These are phyloP conservation scores for Tortrix viridana DNA, from an alignment of 2,888 invertebrate genomes.

Conservation along the genomic window DNA sequence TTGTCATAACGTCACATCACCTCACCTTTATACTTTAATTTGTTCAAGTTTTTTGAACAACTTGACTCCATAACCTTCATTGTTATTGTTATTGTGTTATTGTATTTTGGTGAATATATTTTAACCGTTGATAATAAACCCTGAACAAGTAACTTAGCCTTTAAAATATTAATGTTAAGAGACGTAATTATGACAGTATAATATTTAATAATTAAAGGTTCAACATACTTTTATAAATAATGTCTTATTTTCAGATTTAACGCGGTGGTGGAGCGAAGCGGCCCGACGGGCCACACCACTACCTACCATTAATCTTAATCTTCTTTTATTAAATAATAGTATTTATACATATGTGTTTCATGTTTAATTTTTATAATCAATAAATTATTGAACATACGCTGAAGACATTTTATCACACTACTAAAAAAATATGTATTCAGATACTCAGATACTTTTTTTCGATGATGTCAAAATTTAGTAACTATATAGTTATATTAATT, in stretches of 20 bases:
- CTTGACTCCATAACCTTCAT: no score
- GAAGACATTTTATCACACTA: background rate
- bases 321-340: background rate
- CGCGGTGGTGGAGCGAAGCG: conserved; percentile 35
- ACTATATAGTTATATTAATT: no score
- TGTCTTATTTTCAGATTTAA: conserved; percentile 32
- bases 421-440: no score
- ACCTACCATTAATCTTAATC: conserved; percentile 37
- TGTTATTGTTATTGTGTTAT: no score
- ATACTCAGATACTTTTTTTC: no score
- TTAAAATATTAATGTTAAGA: background rate
- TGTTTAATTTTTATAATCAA: background rate
- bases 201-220: background rate
- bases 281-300: conserved; percentile 27
- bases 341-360: background rate
- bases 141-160: background rate
- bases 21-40: no score
- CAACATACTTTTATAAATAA: background rate
- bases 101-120: background rate
- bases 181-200: background rate
- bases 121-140: conserved; percentile 1
- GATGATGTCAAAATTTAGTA: no score
- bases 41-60: no score
- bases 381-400: background rate
- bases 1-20: no score